Conservation (phyloP, 2,113 vertebrate genomes). For the Serilophus lunatus region DNA sequence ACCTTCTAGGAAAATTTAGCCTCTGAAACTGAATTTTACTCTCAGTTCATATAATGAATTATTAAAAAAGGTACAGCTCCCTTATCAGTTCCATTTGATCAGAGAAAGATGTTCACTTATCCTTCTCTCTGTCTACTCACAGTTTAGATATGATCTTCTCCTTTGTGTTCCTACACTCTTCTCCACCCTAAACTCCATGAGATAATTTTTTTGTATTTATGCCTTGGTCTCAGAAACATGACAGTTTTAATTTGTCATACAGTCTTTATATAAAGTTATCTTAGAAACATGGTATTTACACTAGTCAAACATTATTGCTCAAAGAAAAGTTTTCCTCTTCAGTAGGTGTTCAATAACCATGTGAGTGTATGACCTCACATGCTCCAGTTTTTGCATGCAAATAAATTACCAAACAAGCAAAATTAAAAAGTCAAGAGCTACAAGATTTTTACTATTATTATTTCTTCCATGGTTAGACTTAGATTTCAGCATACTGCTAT, state of each 20-base stretch:
- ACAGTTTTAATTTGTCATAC: background rate
- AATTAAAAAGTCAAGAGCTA: slow-evolving; percentile 28
- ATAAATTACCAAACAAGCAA: background rate
- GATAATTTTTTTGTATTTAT: background rate
- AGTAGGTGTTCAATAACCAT: background rate
- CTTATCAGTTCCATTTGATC: background rate
- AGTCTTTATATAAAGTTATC: background rate
- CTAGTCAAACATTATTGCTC: background rate
- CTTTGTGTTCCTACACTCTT: background rate
- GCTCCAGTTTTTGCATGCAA: background rate
- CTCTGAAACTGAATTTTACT: background rate
- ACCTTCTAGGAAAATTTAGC: background rate
- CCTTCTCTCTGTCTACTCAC: background rate
- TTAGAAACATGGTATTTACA: background rate
- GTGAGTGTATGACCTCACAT: background rate
- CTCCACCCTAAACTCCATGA: background rate
- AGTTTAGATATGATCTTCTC: background rate
- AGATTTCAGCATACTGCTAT: slow-evolving; percentile 35
- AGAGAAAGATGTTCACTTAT: background rate
- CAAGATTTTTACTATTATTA: background rate
- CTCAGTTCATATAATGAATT: background rate
- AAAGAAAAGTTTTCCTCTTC: background rate
- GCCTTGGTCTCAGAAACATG: background rate
- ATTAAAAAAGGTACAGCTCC: background rate
- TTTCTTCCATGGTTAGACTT: slow-evolving; percentile 24